A percentile compares a stretch with the other conserved stretches of the same genome.
Evolutionary conservation across 2,113 vertebrate genomes (phyloP).

Genomic region (Sialia sialis): DNA sequence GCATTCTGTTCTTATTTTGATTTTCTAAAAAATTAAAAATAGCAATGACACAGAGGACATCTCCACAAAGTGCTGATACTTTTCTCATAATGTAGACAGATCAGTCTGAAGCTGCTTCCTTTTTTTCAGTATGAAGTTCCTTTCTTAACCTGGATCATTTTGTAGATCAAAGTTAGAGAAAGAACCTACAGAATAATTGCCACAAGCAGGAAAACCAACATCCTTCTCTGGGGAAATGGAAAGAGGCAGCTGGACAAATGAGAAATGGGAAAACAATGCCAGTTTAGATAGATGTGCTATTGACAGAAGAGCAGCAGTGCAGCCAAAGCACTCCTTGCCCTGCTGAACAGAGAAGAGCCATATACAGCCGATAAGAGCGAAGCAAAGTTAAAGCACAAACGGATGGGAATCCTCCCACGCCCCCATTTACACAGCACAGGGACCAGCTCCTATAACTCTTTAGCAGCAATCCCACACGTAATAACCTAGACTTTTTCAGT

Average conservation of each 20-base stretch:
- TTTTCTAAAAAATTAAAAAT: not conserved
- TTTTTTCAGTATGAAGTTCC: not conserved
- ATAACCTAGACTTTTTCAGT: not conserved
- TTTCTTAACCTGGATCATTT: not conserved
- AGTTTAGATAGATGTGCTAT: not conserved
- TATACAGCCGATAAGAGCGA: fast-evolving
- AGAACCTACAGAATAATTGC: not conserved
- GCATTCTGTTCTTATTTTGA: not conserved
- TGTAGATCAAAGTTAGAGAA: not conserved
- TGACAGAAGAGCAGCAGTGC: not conserved
- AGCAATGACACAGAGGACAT: not conserved
- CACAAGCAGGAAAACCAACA: not conserved
- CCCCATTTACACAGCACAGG: not conserved
- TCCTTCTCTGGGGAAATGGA: not conserved
- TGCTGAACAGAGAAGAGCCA: not conserved
- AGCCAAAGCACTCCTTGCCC: not conserved
- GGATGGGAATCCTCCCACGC: not conserved
- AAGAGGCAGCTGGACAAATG: not conserved
- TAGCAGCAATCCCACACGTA: not conserved
- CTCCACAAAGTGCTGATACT: not conserved
- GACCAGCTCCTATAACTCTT: not conserved
- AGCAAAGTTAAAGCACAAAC: not conserved
- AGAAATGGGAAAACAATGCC: not conserved
- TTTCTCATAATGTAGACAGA: not conserved
- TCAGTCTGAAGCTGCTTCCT: not conserved